Evolutionary conservation across 2,113 vertebrate species (phyloP), one percentile per base, ranked within the genome.

Genomic region (Hoplias malabaricus): DNA sequence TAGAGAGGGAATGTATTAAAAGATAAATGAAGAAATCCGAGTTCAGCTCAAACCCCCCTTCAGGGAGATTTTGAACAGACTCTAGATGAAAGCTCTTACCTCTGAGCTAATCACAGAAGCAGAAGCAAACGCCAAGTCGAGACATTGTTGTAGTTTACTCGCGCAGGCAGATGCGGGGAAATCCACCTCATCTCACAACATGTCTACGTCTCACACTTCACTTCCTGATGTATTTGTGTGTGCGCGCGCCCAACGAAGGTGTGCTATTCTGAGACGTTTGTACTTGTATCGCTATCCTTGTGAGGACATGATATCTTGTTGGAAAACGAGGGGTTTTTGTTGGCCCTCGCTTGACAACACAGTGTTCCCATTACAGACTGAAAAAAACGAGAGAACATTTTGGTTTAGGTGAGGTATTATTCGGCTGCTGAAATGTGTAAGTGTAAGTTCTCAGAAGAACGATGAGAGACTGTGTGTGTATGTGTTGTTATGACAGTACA

Each of bases 161-260:
- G 23, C 48, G 12, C 74, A 2, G 33, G 8, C 29, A 40, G 67
- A 36, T 50, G 36, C 4, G 80, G 71, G 80, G 71, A 82, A 82
- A 65, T 66, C 66, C 70, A 72, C 43, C 23, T 29, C 12, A 8
- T 36, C 31, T 10, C 16, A 59, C 16, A 71, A 57, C 21, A 69
- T 42, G 71, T 63, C 59, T 63, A 36, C 56, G 56, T 33, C 19
- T 29, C 29, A 10, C n/a, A 19, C 31, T 63, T 19, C 16, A 63
- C 59, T 63, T 63, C 59, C 59, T 63, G 59, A 36, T 63, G 38
- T 56, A 36, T 82, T 9, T 33, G 19, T 34, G 67, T n/a, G 29
- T 61, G 68, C n/a, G n/a, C n/a, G n/a, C n/a, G n/a, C n/a, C n/a
- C n/a, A n/a, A 14, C 61, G 57, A 59, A 71, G 53, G 27, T 68